Base-by-base conservation (phyloP, 2,113 vertebrate species). In the Oreochromis spilurus region DNA sequence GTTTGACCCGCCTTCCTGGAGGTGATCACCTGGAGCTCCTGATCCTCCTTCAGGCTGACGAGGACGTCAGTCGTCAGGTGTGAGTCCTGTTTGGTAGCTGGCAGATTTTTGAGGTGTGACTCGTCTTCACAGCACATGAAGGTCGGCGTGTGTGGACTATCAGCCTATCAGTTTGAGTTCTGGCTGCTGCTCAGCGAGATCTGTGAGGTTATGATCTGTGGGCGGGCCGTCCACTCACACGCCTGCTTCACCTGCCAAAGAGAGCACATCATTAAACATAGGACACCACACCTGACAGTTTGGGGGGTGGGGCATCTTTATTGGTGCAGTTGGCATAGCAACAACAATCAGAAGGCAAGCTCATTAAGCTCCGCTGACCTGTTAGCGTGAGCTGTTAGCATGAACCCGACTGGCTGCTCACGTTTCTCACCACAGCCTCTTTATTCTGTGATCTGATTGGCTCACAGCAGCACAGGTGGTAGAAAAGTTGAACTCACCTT, bases 341-440 rank as follows among this genome's bases (percentile, higher is more conserved):
- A 38, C 34, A 65, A 65, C 60, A n/a, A 38, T 65, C 60, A 65
- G 31, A 62, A 62, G 58, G 58, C 29, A 65, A 62, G 29, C 29
- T 60, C 57, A 34, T 10, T 10, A 9, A 3, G 54, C 6, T 24
- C 2, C 0, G 1, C 2, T 57, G 11, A 45, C 12, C 43, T 45
- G 43, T 45, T 45, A 43, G 11, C 12, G 13, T 13, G 54, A 26
- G 19, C n/a, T 19, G 62, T 38, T 67, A 67, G 62, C 34, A 40
- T 21, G 62, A 40, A 13, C 19, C 4, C 9, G 19, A 10, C 34
- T 62, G 31, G 24, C 55, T 60, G 16, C 10, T 36, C 34, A 6
- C 1, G 2, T 67, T 67, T 14, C 36, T 9, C 36, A 40, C 62
- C 19, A 40, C 62, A 67, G 62, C 34, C n/a, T 40, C 62, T 40